Base-by-base conservation (phyloP, 2,888 invertebrate genomes). In the Elegia similella region DNA sequence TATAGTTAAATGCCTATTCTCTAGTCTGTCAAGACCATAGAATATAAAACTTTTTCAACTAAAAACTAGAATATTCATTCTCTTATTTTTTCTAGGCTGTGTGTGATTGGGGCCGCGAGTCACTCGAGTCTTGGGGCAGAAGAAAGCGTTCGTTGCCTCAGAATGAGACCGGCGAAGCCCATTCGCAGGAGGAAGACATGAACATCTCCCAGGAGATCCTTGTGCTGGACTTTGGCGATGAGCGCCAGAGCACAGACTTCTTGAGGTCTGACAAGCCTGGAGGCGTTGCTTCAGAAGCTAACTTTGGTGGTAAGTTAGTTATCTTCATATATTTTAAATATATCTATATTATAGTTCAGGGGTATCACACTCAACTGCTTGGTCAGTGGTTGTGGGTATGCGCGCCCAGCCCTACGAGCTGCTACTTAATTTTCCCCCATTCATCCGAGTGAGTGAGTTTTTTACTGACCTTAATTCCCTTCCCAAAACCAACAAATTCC, bases 121-220 rank as follows among this genome's bases (percentile, higher is more conserved):
- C 96, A 7, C 93, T 97, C 58, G 97, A 97, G 80, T 98, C 98
- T 1, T 96, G 96, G 95, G 98, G 98, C 80, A 96, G 97, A 84
- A 95, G 95, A 89, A 95, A 94, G 86, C 96, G 97, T 93, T 95
- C 95, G 67, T 65, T 92, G 77, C 78, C 84, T 6, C 78, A 73
- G 63, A 86, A 90, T 72, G 95, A 95, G 72, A 94, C 94, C 69
- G 92, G 92, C 30, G 93, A 94, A 60, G 93, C 93, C 34, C 93
- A 94, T 62, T 92, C 90, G 57, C 94, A 94, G 62, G 94, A 95
- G 58, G 96, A 96, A 69, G 96, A 96, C 74, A 98, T 98, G 97
- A 98, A 97, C 65, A 94, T 98, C 62, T 98, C 98, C 46, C 98
- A 98, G 84, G 98, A 98, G 88, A 98, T 98, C 76, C 92, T 98